Evolutionary conservation across 2,113 vertebrate genomes (phyloP), one percentile per base, ranked within the genome.

Genomic region (Xenopus tropicalis): DNA sequence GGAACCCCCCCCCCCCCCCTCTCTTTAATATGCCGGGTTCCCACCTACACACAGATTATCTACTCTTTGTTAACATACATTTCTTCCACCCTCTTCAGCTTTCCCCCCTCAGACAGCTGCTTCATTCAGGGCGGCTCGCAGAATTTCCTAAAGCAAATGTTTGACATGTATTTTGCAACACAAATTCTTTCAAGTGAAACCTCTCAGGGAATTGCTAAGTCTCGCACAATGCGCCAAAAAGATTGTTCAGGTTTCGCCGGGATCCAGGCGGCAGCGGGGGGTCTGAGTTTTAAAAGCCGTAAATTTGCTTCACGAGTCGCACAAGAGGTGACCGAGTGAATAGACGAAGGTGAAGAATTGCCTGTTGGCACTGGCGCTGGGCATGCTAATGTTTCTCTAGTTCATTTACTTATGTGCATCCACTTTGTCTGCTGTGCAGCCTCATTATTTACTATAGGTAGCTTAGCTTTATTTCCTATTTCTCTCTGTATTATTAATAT

Each of bases 21-120:
- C 52, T n/a, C 17, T 54, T 54, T 54, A 54, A 19, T 58, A 56
- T 58, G 37, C 42, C 12, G 24, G 14, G 67, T 21, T 69, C 52
- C 67, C 54, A 58, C 25, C 54, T 69, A 58, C 67, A 59, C 67
- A 58, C 67, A 44, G 12, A 69, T 69, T 58, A 69, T 48, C 65
- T 66, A 14, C 57, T 58, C 67, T 69, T 58, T 69, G 67, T 69
- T 51, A 58, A 56, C 29, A 23, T 22, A 56, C 17, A 20, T n/a
- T 20, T n/a, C 42, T 69, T 21, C 23, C 56, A 69, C 13, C 29
- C 20, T 69, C 9, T 20, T 68, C 23, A n/a, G 48, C 24, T 52
- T 37, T 20, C 22, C 22, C 4, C 21, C 12, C 22, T n/a, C 14
- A 24, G 21, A 23, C 67, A 57, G 51, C 67, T 69, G 67, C 54